Evolutionary conservation across 2,888 invertebrate species (phyloP).

Genomic region (Diarsia brunnea): DNA sequence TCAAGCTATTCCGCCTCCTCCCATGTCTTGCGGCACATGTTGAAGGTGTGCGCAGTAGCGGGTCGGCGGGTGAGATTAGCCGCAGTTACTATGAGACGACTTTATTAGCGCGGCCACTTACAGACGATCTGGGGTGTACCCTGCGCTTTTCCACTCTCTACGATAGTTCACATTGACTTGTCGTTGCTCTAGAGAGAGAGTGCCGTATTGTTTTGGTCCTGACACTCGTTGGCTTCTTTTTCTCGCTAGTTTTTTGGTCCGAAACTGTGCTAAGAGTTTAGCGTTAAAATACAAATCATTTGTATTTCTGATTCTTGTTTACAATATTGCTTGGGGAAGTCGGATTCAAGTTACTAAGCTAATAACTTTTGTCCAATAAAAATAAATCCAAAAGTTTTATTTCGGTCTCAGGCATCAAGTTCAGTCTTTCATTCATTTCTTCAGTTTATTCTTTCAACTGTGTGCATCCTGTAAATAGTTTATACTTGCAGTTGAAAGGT

Average conservation of each 20-base stretch:
- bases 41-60: slow-evolving; percentile 76
- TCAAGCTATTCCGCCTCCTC: slow-evolving; percentile 12
- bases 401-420: neutral
- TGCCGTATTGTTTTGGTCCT: neutral
- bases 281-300: neutral
- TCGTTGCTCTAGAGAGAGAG: neutral
- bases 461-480: neutral
- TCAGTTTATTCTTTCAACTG: neutral
- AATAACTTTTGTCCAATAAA: neutral
- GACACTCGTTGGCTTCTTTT: neutral
- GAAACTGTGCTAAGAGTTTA: neutral
- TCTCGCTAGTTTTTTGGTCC: neutral
- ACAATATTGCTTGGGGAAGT: neutral
- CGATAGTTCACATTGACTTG: slow-evolving; percentile 7
- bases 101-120: slow-evolving; percentile 81
- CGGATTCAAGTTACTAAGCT: neutral
- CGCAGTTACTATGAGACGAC: slow-evolving; percentile 80
- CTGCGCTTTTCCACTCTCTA: slow-evolving; percentile 66
- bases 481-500: neutral
- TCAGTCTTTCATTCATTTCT: neutral
- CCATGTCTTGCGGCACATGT: slow-evolving; percentile 58
- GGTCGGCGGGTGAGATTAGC: slow-evolving; percentile 76
- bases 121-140: slow-evolving; percentile 68
- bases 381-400: neutral
- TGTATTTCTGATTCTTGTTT: neutral